Evolutionary conservation across 2,113 vertebrate genomes (phyloP), one percentile per base, ranked within the genome.

Genomic region (Ammodramus savannarum): DNA sequence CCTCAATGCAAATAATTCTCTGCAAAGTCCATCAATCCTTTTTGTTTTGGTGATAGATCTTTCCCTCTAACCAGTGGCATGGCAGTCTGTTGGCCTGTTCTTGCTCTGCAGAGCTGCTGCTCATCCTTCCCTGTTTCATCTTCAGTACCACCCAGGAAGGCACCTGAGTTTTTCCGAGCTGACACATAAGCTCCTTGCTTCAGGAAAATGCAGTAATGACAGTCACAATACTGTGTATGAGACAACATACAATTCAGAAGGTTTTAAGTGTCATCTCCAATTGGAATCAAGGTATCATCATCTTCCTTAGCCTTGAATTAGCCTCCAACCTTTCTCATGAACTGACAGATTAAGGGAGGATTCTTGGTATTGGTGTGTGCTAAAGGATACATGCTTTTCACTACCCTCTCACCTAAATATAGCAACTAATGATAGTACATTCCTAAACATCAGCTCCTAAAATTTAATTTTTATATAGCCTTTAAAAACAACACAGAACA

Each of bases 11-110:
- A 87, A 54, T 29, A 69, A 57, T 34, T 54, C 29, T 16, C 4
- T 67, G 18, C 7, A 22, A 34, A 15, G 1, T 5, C 5, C 10
- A 67, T 29, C 13, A 32, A 38, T 13, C 0, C 1, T 51, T 61
- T 38, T 39, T 54, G 20, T 79, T 74, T 39, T 36, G 2, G 4
- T 66, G 41, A 16, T 12, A 15, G 7, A 25, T 71, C 18, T 77
- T 87, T 74, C 12, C 6, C 32, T 73, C 16, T 72, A 43, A 31
- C 12, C 10, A 13, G 8, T 22, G 9, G 14, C 3, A 3, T 7
- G 61, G 13, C 9, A 66, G 2, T 13, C 22, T 66, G 20, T 71
- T 87, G 17, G 5, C 5, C 5, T 46, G 4, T 58, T 87, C 48
- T 66, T 1, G 0, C 8, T 69, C 38, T 51, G 20, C 13, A 51